phyloP scores from a whole-genome alignment of 2,113 vertebrate species.

The Macquaria australasica region DNA sequence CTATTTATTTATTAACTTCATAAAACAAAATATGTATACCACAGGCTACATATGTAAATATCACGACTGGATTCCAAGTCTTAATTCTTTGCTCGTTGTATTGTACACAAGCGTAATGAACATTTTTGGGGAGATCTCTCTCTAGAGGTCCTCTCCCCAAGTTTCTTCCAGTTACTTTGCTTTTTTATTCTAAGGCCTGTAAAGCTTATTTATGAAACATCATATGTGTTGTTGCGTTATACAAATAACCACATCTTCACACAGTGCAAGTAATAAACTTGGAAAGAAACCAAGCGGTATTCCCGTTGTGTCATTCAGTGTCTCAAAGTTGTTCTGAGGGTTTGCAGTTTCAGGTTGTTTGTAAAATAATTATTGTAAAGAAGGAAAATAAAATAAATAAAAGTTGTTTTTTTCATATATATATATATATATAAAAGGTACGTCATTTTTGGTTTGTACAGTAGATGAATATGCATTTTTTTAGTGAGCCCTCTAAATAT shows the following conservation, averaged over 20 bases:
- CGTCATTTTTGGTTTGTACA: neutral
- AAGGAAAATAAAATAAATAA: neutral
- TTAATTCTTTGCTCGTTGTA: no score
- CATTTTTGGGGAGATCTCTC: neutral
- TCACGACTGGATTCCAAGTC: no score
- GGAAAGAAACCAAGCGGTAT: neutral
- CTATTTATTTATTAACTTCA: no score
- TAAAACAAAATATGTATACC: no score
- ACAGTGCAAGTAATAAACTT: no score
- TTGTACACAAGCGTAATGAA: no score
- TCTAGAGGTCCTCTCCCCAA: neutral
- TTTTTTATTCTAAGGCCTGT: neutral
- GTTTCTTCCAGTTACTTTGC: neutral
- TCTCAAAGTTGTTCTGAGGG: neutral
- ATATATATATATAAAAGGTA: neutral
- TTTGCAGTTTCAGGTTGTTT: neutral
- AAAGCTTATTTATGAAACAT: neutral
- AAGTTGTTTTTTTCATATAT: neutral
- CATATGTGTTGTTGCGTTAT: neutral
- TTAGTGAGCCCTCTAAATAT: no score
- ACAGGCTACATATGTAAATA: no score
- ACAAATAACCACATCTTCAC: neutral
- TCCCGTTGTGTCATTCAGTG: neutral
- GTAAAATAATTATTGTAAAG: neutral
- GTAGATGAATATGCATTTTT: neutral